Percentiles rank a stretch among this genome's conserved stretches.
Conservation (phyloP, 2,113 vertebrate genomes). For the Xiphias gladius region DNA sequence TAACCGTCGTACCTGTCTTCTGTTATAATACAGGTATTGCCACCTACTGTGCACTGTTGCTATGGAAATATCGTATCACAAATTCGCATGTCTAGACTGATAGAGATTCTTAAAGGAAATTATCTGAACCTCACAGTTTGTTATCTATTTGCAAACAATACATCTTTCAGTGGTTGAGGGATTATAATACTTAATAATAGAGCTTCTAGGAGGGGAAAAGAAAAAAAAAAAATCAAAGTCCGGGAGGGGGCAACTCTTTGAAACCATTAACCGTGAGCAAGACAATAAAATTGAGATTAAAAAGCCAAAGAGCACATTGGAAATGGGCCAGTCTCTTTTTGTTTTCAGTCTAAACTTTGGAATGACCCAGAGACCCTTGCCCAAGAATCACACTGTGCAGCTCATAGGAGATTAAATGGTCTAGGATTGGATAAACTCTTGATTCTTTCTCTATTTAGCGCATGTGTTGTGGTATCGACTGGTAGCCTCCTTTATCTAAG, state of each 20-base stretch:
- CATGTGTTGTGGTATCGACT: slow-evolving; percentile 5
- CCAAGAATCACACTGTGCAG: neutral
- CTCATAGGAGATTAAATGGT: slow-evolving; percentile 15
- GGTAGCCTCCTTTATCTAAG: slow-evolving; percentile 5
- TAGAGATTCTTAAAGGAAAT: neutral
- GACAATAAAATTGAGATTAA: slow-evolving; percentile 8
- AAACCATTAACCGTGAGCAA: slow-evolving; percentile 2
- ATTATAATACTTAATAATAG: neutral
- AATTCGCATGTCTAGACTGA: neutral
- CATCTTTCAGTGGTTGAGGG: neutral
- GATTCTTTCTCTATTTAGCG: slow-evolving; percentile 6
- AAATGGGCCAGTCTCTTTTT: slow-evolving; percentile 8
- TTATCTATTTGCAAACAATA: neutral
- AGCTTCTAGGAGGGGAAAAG: neutral
- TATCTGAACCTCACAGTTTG: neutral
- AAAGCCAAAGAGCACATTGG: neutral
- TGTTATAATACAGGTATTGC: neutral
- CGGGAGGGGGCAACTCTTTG: neutral
- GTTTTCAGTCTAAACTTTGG: slow-evolving; percentile 25
- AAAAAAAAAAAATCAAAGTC: neutral
- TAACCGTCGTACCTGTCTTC: neutral
- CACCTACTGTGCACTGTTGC: slow-evolving; percentile 9
- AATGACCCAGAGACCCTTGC: slow-evolving; percentile 13
- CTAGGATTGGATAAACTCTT: slow-evolving; percentile 29
- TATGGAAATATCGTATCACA: neutral